Evolutionary conservation across 2,797 vertebrate genomes (phyloP), one percentile per base, ranked within the genome.

Genomic region (Spatula clypeata): DNA sequence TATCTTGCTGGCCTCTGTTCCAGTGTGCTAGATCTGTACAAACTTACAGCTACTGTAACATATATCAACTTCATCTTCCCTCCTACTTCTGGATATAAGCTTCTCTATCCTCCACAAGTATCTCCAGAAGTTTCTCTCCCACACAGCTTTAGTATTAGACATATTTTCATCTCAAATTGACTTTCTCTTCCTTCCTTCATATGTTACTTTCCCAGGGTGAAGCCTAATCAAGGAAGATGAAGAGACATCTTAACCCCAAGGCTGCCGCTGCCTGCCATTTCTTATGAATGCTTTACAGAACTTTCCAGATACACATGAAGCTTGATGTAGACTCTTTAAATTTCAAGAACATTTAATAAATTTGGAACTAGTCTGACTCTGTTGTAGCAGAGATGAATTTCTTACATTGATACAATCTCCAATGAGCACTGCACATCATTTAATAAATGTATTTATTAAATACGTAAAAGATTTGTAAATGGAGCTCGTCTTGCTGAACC

Each of bases 361-460:
- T 89, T 87, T 73, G 67, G 90, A 90, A 97, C 96, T 93, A 92
- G 66, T 84, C 86, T 92, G 94, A 93, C 86, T 96, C 93, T 96
- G 85, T 96, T 86, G 29, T 92, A 81, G 66, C 8, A 17, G 86
- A 96, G 92, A 96, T 95, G 74, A 97, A 96, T 96, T 88, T 82
- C 90, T 96, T 94, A 88, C 92, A 87, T 93, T 3, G 90, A 97
- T 91, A 87, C 58, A 40, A 88, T 96, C 91, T 96, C 79, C 92
- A 96, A 79, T 92, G 87, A 96, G 94, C 44, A 54, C 79, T 77
- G 64, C 76, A 77, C 85, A 97, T 97, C 96, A 97, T 98, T 97
- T 98, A 97, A 98, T 97, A 97, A 94, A 97, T 94, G 60, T 95
- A 95, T 96, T 97, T 98, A 97, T 98, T 97, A 97, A 97, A 97